Evolutionary conservation across 2,888 invertebrate species (phyloP), one percentile per base, ranked within the genome.

Genomic region (Oscheius sp.): DNA sequence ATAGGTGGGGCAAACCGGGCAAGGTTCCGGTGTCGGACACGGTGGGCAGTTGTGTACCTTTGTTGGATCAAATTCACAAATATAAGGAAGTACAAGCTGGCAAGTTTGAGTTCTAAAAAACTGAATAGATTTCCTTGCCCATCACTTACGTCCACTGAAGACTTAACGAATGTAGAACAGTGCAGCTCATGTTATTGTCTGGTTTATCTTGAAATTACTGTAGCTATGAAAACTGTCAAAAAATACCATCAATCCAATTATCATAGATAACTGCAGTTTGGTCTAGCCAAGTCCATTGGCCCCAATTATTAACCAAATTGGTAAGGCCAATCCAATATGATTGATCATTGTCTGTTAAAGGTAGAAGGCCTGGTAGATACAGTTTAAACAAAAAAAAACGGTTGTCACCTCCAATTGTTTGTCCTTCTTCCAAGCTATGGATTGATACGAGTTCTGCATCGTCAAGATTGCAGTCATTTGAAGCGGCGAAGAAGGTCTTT

Each of bases 101-200:
- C 58, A 58, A 29, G 7, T 27, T 58, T 58, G 58, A 16, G 58
- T 29, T 2, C 58, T 58, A 58, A 58, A 58, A 29, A 35, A 35
- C 9, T 9, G 9, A 35, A 35, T 35, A 35, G 3, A 6, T 35
- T 35, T 35, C 3, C n/a, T n/a, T n/a, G n/a, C n/a, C n/a, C n/a
- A n/a, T n/a, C 5, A 9, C 53, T 53, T 21, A 53, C 53, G 53
- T 25, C 53, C 53, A 53, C 21, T 25, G 21, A 12, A 53, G 21
- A 21, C 23, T 21, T 3, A 25, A 18, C 1, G 23, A 21, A 3
- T 21, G 25, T 18, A 53, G 21, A 2, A 53, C 21, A 2, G 53
- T 53, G 21, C 21, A 53, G 23, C 21, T 53, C 23, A 12, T 18
- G 7, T 21, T 53, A 18, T 2, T 53, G 2, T 53, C 25, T 12